These are phyloP conservation scores for Acronicta leporina DNA, from an alignment of 2,888 invertebrate species.

Conservation along the genomic window DNA sequence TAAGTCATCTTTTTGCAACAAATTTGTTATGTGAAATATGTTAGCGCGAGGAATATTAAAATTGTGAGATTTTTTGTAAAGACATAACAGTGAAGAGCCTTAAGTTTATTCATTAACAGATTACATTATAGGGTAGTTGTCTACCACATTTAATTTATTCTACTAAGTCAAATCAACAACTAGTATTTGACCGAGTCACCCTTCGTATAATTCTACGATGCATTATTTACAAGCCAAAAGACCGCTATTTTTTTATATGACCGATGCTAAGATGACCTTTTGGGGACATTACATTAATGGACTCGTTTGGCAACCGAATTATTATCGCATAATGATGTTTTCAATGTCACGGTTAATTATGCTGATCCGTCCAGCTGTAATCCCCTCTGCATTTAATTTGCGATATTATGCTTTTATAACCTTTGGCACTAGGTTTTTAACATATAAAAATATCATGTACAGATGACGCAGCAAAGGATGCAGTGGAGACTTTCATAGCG, in stretches of 20 bases:
- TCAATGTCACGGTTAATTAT: conserved; percentile 39
- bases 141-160: too few relatives aligned
- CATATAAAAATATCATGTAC: conserved; percentile 13
- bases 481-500: too few relatives aligned
- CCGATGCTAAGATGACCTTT: not conserved
- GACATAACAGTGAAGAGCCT: not conserved
- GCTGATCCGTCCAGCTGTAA: conserved; percentile 9
- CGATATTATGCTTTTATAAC: conserved; percentile 11
- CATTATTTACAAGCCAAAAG: not conserved
- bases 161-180: too few relatives aligned
- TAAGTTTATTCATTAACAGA: too few relatives aligned
- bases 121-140: too few relatives aligned
- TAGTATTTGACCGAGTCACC: too few relatives aligned
- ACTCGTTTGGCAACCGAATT: conserved; percentile 22
- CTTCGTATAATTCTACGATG: too few relatives aligned
- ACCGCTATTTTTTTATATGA: too few relatives aligned
- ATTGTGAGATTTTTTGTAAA: not conserved
- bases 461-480: conserved; percentile 7
- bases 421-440: conserved; percentile 19
- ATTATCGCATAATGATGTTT: conserved; percentile 15
- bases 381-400: conserved; percentile 26
- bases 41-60: not conserved
- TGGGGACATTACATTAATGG: not conserved
- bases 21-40: not conserved
- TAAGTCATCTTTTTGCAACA: not conserved